Evolutionary conservation across 2,888 invertebrate genomes (phyloP), one percentile per base, ranked within the genome.

Genomic region (Apodemia mormo): DNA sequence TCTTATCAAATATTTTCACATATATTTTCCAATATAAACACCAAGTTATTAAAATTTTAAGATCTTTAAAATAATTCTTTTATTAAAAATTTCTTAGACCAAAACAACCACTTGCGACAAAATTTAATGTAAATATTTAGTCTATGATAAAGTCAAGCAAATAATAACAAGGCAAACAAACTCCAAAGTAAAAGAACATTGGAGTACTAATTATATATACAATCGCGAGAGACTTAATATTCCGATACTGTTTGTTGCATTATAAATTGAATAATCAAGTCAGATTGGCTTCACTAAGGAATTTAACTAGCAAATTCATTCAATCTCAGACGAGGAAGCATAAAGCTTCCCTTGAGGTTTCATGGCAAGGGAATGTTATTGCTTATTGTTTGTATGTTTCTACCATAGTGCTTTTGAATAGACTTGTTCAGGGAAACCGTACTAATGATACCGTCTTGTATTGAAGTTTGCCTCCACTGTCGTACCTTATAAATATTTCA

Each of bases 281-380:
- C 14, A 64, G 7, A 64, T 64, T 37, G 61, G 61, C 61, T 37
- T 64, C 33, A 1, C 22, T 54, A 64, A 64, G 33, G 33, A 33
- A 61, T 61, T 61, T 61, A 61, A 61, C 61, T 14, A 64, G 61
- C 33, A 64, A 64, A 64, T 14, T 33, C 61, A 64, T 33, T 64
- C 14, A 64, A 64, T 64, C 37, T n/a, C 37, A 64, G 52, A n/a
- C 14, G 61, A 64, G 61, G 61, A 64, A 64, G 8, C 61, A 14
- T 33, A 64, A 61, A 37, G 61, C 61, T 64, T 64, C 61, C 61
- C 37, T 33, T 64, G 61, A 64, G 33, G 12, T 64, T 37, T n/a
- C 37, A 64, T 14, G 14, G 61, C 33, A 64, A 64, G 37, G 61
- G 33, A 33, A 64, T 64, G 22, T 54, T 54, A 64, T 64, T 64